phyloP scores from a whole-genome alignment of 2,797 vertebrate genomes.

The Anableps anableps region DNA sequence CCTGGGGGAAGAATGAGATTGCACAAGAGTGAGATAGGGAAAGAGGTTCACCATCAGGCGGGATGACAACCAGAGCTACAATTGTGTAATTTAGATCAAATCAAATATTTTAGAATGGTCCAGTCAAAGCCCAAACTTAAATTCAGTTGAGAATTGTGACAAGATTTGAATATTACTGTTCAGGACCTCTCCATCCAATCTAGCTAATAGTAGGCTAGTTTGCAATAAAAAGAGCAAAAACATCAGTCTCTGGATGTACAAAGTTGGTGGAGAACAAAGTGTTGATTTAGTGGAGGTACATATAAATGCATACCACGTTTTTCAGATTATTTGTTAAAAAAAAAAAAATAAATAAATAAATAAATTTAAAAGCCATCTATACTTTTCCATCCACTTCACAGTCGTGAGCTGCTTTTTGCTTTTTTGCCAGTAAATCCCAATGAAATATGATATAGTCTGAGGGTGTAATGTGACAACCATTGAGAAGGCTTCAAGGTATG shows the following conservation, averaged over 20 bases:
- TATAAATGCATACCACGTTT: neutral
- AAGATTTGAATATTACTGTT: neutral
- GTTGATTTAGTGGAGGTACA: neutral
- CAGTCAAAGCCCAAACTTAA: neutral
- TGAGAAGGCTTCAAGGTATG: neutral
- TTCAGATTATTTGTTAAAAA: neutral
- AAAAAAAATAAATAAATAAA: neutral
- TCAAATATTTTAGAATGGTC: neutral
- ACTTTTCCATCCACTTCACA: neutral
- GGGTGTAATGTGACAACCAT: neutral
- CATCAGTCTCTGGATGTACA: neutral
- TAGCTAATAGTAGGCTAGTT: neutral
- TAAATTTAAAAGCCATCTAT: neutral
- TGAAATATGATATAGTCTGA: neutral
- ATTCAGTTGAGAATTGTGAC: neutral
- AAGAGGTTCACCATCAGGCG: neutral
- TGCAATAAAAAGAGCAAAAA: neutral
- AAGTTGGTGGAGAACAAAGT: neutral
- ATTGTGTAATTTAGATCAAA: neutral
- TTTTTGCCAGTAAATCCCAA: neutral
- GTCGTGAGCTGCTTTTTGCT: neutral
- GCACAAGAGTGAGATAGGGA: neutral
- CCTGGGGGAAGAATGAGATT: too few species aligned
- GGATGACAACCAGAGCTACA: neutral
- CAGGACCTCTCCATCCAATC: neutral